Conservation (phyloP, 2,113 vertebrate species). For the Apus apus region DNA sequence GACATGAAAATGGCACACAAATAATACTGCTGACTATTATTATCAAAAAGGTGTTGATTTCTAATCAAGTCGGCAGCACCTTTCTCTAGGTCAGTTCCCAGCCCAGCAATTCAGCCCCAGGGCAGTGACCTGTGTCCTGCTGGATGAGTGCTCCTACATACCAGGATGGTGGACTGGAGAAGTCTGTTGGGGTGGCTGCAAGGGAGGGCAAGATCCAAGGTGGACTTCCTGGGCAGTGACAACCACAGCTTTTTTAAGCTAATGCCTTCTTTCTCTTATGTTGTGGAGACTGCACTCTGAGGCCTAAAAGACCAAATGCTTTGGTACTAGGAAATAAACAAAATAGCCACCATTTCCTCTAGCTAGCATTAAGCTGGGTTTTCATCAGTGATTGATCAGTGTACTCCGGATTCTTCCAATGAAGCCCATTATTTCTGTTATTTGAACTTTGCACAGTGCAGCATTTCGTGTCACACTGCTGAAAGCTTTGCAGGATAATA, state of each 20-base stretch:
- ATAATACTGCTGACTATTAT: not conserved
- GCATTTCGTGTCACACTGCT: not conserved
- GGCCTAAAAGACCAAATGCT: not conserved
- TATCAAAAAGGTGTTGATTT: not conserved
- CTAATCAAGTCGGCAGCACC: not conserved
- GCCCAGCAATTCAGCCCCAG: not conserved
- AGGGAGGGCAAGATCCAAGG: not conserved
- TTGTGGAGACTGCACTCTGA: not conserved
- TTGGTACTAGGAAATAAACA: not conserved
- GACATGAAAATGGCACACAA: not conserved
- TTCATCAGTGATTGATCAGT: not conserved
- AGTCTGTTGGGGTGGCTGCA: not conserved
- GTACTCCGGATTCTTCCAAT: not conserved
- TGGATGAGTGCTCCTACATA: not conserved
- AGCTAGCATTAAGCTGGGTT: not conserved
- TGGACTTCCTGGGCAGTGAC: fast-evolving
- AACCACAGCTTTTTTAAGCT: not conserved
- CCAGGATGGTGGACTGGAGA: fast-evolving
- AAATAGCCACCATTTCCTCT: not conserved
- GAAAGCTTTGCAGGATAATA: constrained; percentile 28
- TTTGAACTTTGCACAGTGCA: constrained; percentile 18
- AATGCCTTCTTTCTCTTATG: fast-evolving
- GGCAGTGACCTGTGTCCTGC: not conserved
- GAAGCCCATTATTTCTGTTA: constrained; percentile 44
- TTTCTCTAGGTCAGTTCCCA: not conserved